These are phyloP conservation scores for Galemys pyrenaicus DNA, from an alignment of 2,113 vertebrate species.

Conservation along the genomic window DNA sequence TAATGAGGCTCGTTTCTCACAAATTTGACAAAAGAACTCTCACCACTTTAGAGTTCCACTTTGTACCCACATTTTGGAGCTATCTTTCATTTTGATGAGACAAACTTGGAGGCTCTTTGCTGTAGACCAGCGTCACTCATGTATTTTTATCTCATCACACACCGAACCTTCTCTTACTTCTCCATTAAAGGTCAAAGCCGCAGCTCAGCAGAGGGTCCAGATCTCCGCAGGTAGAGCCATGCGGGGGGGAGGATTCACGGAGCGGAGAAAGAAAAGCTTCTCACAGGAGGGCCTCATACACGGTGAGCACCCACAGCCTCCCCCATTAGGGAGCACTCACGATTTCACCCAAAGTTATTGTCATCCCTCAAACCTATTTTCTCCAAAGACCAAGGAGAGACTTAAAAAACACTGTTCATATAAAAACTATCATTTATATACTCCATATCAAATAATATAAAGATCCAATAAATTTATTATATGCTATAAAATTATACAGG, in stretches of 20 bases:
- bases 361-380: not conserved
- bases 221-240: not conserved
- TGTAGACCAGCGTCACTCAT: not conserved
- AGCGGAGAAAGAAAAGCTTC: not conserved
- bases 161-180: not conserved
- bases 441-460: not conserved
- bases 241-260: not conserved
- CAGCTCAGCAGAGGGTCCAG: not conserved
- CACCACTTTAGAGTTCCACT: not conserved
- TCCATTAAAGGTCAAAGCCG: not conserved
- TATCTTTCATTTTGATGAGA: not conserved
- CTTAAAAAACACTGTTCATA: not conserved
- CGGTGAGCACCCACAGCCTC: not conserved
- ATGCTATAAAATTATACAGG: not conserved
- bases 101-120: not conserved
- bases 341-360: not conserved
- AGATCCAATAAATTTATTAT: slow-evolving; percentile 5
- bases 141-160: not conserved
- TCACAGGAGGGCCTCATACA: not conserved
- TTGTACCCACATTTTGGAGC: not conserved
- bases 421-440: not conserved
- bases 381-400: not conserved
- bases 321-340: not conserved
- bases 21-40: not conserved
- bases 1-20: slow-evolving; percentile 37